Base-by-base conservation (phyloP, 2,113 vertebrate species). In the Brevimyrus niger region DNA sequence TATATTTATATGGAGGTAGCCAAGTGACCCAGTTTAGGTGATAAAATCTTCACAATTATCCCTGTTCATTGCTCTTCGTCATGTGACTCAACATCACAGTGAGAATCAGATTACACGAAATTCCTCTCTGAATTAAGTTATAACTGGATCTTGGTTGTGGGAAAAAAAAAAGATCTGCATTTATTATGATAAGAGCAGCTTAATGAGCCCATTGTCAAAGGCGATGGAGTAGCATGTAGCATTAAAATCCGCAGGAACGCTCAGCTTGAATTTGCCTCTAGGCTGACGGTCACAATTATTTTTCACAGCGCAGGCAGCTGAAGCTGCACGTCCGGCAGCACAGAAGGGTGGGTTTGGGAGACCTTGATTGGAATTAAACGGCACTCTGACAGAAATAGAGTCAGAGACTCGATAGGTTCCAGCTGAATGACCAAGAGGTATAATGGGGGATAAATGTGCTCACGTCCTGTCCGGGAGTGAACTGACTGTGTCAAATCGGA, bases 231-330 rank as follows among this genome's bases (percentile, higher is more conserved):
- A 55, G 89, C 35, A 42, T 31, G 61, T 69, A 27, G 92, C 92
- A 94, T 94, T 88, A 85, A 86, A 90, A 94, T 92, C 91, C 35
- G 31, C 21, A 23, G 80, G 7, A 42, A 3, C 17, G 9, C 88
- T 90, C 90, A 91, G 92, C 92, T 95, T 94, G 88, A 92, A 91
- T 95, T 95, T 91, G 23, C 87, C 50, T 13, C 93, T 94, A 93
- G 94, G 94, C 92, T 92, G 46, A 82, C 5, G 76, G 15, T 44
- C 44, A n/a, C 82, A 46, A 44, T 84, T 84, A 84, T 84, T 84
- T 76, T 80, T 35, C 19, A 80, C 73, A 80, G 73, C 2, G 1
- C 73, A 42, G 35, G 9, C 35, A 15, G 35, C 35, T 35, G 73
- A 80, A 80, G 35, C 73, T 42, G 31, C 73, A 42, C 3, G 17